Evolutionary conservation across 2,113 vertebrate genomes (phyloP), one percentile per base, ranked within the genome.

Genomic region (Heterotilapia buettikoferi): DNA sequence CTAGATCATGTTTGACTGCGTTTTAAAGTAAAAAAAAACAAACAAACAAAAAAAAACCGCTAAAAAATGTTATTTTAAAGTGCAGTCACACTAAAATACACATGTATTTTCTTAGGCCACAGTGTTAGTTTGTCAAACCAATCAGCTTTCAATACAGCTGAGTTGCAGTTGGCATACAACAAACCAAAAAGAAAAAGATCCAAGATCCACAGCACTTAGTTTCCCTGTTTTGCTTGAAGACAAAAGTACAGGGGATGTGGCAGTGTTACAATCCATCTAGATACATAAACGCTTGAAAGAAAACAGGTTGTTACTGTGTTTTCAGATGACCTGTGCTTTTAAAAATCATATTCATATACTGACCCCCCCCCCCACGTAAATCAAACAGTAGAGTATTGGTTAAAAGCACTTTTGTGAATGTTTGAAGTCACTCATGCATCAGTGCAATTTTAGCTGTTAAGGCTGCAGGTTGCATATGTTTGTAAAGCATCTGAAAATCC

Each of bases 401-500:
- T 26, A 81, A 47, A 33, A 68, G 26, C 7, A 3, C 5, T 53
- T 80, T 73, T 82, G 43, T 66, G 56, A 59, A 84, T 29, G 85
- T 92, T 89, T 85, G 85, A 24, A 87, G 59, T 82, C 66, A 87
- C 82, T 66, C 33, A 31, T 63, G 56, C 33, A 21, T 88, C 81
- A 89, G 89, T 92, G 92, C 84, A 88, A 45, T 79, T 80, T 9
- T 56, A 86, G 61, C 24, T 21, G n/a, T 38, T 45, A 73, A 68
- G 83, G 88, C 57, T 61, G 11, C n/a, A 38, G 19, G 21, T 59
- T 88, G 84, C 29, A 86, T 86, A 54, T 24, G 33, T 85, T 19
- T 83, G 18, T 21, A 61, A 66, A 71, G 84, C 56, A 59, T 53
- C n/a, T 71, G 18, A 85, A 86, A 84, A 66, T 31, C 38, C 31